Evolutionary conservation across 53 echinoderm and acorn worm species (phyloP).

Genomic region (Echinometra lucunter): DNA sequence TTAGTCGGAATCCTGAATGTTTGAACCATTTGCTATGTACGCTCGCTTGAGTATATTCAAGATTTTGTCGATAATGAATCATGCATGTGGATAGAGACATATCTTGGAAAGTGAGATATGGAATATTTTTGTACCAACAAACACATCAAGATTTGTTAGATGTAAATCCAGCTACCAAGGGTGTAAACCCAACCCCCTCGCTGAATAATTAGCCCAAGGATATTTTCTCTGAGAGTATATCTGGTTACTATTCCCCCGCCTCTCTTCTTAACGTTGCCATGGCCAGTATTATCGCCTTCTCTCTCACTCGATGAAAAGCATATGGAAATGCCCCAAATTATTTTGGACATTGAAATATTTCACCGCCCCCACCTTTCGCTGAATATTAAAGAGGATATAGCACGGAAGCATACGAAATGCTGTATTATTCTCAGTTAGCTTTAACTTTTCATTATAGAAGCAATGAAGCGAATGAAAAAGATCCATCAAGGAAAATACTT

Average conservation of each 20-base stretch:
- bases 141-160: conserved; percentile 48
- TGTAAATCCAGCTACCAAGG: conserved; percentile 55
- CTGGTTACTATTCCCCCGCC: conserved; percentile 29
- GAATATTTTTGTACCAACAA: conserved; percentile 62
- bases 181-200: background rate
- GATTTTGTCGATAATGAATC: background rate
- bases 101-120: conserved; percentile 1
- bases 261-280: background rate
- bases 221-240: conserved; percentile 59
- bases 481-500: no score
- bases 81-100: background rate
- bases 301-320: background rate
- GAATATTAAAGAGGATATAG: background rate
- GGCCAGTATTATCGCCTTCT: background rate
- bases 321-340: conserved; percentile 21
- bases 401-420: no score
- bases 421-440: no score
- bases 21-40: background rate
- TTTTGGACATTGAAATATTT: background rate
- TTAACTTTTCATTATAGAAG: no score
- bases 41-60: background rate
- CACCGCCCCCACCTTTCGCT: background rate
- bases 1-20: background rate
- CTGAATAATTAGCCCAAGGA: conserved; percentile 64
- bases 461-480: no score